Percentiles rank a stretch among this genome's conserved stretches.
phyloP scores from a whole-genome alignment of 2,113 vertebrate species.

The Anolis sagrei region DNA sequence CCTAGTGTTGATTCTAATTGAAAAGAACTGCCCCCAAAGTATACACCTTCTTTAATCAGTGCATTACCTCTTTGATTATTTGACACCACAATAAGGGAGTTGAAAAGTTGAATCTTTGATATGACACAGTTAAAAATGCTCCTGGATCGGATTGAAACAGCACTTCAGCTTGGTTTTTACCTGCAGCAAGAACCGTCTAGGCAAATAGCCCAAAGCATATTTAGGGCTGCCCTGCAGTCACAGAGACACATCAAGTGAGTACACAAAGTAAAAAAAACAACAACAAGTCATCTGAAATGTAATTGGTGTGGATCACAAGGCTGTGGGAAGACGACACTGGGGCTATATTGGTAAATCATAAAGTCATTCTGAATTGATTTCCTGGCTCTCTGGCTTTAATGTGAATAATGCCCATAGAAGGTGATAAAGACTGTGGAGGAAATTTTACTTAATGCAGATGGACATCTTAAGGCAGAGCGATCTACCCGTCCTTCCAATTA shows the following conservation, averaged over 20 bases:
- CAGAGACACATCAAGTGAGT: conserved; percentile 66
- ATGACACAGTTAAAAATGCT: conserved; percentile 63
- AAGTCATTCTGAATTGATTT: conserved; percentile 62
- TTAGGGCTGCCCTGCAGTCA: conserved; percentile 73
- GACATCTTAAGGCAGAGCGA: conserved; percentile 73
- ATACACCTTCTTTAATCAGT: conserved; percentile 43
- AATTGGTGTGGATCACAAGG: conserved; percentile 72
- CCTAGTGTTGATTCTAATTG: conserved; percentile 37
- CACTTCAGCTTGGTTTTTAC: conserved; percentile 72
- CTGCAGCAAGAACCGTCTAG: conserved; percentile 75
- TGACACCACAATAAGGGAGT: conserved; percentile 38
- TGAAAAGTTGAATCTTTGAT: conserved; percentile 66
- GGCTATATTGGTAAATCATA: conserved; percentile 56
- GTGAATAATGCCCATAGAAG: conserved; percentile 66
- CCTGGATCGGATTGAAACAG: conserved; percentile 68
- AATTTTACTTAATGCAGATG: conserved; percentile 74
- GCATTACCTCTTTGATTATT: conserved; percentile 36
- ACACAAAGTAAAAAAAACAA: conserved; percentile 70
- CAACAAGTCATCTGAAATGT: conserved; percentile 69
- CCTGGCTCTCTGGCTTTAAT: conserved; percentile 65
- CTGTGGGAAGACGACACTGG: conserved; percentile 40
- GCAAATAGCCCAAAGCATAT: conserved; percentile 72
- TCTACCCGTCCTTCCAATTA: conserved; percentile 71
- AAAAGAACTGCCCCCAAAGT: conserved; percentile 46
- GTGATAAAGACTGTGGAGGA: conserved; percentile 60